A percentile compares a stretch with the other conserved stretches of the same genome.
phyloP scores from a whole-genome alignment of 2,888 invertebrate species.

The Lissonota sp. region DNA sequence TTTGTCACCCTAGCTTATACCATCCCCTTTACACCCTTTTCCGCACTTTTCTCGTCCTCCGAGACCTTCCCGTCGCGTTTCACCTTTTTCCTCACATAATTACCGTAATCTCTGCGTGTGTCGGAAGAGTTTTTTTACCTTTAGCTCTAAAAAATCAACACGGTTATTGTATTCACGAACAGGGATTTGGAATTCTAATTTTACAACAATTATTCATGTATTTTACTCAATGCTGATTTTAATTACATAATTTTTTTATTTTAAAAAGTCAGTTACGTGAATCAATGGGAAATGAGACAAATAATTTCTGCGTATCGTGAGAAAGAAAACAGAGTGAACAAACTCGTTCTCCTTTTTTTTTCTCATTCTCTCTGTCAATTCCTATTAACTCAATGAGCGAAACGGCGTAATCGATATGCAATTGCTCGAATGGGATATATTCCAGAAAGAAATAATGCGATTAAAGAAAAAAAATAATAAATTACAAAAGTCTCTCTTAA shows the following conservation, averaged over 20 bases:
- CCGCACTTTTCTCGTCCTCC: constrained; percentile 18
- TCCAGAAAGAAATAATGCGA: constrained; percentile 28
- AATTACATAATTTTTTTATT: too few species aligned
- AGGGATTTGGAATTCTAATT: too few species aligned
- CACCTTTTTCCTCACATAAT: constrained; percentile 13
- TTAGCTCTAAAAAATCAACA: too few species aligned
- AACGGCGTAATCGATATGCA: constrained; percentile 43
- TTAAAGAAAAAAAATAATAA: constrained; percentile 11
- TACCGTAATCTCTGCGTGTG: constrained; percentile 24
- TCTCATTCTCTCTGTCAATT: neutral
- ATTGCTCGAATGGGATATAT: constrained; percentile 34
- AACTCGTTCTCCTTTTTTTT: constrained; percentile 21
- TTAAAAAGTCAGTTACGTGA: too few species aligned
- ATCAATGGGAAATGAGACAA: too few species aligned
- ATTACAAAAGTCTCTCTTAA: neutral
- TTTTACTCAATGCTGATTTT: too few species aligned
- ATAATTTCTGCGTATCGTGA: constrained; percentile 39
- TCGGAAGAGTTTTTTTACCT: too few species aligned
- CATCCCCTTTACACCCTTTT: constrained; percentile 46
- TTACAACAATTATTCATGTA: too few species aligned
- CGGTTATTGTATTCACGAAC: too few species aligned
- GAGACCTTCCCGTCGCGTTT: constrained; percentile 22
- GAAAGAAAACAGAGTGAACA: constrained; percentile 28
- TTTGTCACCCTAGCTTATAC: constrained; percentile 73
- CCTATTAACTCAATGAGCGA: constrained; percentile 25